A percentile compares a stretch with the other conserved stretches of the same genome.
phyloP scores from a whole-genome alignment of 2,797 vertebrate species.

The Babyrousa celebensis region DNA sequence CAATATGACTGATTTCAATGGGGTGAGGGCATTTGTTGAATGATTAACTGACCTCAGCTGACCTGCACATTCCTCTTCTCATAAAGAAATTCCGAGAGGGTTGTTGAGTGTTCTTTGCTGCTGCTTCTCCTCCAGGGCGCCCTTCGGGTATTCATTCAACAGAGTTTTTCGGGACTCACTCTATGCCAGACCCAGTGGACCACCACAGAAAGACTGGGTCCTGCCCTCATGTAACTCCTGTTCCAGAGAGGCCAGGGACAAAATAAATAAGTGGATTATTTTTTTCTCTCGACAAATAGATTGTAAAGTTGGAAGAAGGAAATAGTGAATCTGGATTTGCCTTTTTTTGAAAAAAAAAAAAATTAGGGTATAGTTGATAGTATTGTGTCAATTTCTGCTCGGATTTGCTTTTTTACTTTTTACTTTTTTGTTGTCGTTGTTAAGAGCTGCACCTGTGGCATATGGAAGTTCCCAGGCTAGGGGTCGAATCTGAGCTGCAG shows the following conservation, averaged over 20 bases:
- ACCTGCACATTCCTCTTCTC: not conserved
- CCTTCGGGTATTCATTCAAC: no score
- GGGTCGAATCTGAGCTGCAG: no score
- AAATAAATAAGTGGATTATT: not conserved
- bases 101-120: not conserved
- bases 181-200: not conserved
- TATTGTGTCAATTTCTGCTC: no score
- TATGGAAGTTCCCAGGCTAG: no score
- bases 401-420: no score
- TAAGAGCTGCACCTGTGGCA: no score
- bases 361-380: no score
- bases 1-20: not conserved
- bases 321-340: not conserved
- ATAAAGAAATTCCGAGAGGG: not conserved
- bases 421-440: no score
- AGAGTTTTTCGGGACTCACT: not conserved
- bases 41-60: conserved; percentile 47
- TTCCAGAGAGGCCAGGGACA: not conserved
- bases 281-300: not conserved
- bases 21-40: not conserved
- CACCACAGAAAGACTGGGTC: not conserved
- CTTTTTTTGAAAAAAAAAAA: no score
- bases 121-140: not conserved
- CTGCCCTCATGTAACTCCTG: not conserved
- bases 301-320: not conserved